Evolutionary conservation across 2,888 invertebrate genomes (phyloP).

Genomic region (Drosophila imparisetae): DNA sequence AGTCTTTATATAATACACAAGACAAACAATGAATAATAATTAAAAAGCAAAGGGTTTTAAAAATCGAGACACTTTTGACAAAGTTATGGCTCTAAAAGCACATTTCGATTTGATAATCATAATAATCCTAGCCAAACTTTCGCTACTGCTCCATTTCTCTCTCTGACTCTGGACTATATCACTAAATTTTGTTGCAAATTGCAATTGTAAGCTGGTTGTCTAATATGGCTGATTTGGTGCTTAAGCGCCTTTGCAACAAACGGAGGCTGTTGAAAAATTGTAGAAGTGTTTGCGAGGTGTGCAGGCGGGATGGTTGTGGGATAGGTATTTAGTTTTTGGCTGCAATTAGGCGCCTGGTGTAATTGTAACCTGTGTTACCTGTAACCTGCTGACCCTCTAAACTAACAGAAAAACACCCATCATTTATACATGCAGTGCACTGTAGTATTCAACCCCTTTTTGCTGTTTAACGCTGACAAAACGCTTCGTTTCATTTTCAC

Average conservation of each 20-base stretch:
- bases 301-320: neutral
- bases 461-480: slow-evolving; percentile 60
- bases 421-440: slow-evolving; percentile 25
- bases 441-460: slow-evolving; percentile 58
- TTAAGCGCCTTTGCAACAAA: slow-evolving; percentile 55
- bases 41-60: neutral
- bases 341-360: slow-evolving; percentile 62
- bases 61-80: neutral
- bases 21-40: neutral
- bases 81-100: neutral
- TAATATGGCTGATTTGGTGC: slow-evolving; percentile 47
- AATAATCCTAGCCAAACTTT: neutral
- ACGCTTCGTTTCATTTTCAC: slow-evolving; percentile 58
- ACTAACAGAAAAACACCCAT: slow-evolving; percentile 46
- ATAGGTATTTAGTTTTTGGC: slow-evolving; percentile 39
- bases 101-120: neutral
- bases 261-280: neutral
- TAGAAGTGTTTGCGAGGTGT: neutral
- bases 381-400: slow-evolving; percentile 81
- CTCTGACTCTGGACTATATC: too few species aligned
- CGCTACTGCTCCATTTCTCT: neutral
- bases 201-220: slow-evolving; percentile 51
- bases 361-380: slow-evolving; percentile 36
- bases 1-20: neutral
- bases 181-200: slow-evolving; percentile 55